Evolutionary conservation across 53 echinoderm and acorn worm species (phyloP), one percentile per base, ranked within the genome.

Genomic region (Echinarachnius parma): DNA sequence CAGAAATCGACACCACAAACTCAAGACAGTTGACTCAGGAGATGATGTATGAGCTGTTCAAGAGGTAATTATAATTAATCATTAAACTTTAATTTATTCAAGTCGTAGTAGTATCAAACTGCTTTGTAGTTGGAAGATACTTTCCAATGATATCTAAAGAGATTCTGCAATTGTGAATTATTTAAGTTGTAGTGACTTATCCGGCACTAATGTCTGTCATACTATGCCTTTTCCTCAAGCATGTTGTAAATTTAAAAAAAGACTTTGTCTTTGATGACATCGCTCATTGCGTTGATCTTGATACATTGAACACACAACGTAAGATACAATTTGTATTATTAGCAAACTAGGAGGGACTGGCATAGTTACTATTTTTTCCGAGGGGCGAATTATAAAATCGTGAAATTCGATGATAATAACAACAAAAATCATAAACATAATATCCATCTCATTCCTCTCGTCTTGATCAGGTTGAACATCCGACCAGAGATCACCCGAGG

Each of bases 401-500:
- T 56, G 3, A 10, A 28, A 1, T 5, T 11, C 28, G 28, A 0
- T 16, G 28, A 29, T 0, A 28, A n/a, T n/a, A n/a, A n/a, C n/a
- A n/a, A n/a, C n/a, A n/a, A n/a, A n/a, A n/a, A n/a, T n/a, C n/a
- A n/a, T n/a, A n/a, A n/a, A n/a, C n/a, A n/a, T n/a, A 27, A 13
- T 27, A 56, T 11, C 32, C 33, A 1, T 13, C 39, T 13, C 39
- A 10, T n/a, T n/a, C 11, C 50, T 19, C 19, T n/a, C 50, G 11
- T n/a, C 61, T 19, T 18, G 48, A 30, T 3, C 64, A 94, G 95
- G 68, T 56, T 94, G 16, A 75, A 79, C 19, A 53, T 94, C 25
- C 65, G 65, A 39, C 95, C 95, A 34, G 95, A 94, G 31, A 62
- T 94, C n/a, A 83, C 90, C 4, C 60, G 90, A 49, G 95, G 95